phyloP scores from a whole-genome alignment of 2,888 invertebrate genomes.

The Nineta flava region DNA sequence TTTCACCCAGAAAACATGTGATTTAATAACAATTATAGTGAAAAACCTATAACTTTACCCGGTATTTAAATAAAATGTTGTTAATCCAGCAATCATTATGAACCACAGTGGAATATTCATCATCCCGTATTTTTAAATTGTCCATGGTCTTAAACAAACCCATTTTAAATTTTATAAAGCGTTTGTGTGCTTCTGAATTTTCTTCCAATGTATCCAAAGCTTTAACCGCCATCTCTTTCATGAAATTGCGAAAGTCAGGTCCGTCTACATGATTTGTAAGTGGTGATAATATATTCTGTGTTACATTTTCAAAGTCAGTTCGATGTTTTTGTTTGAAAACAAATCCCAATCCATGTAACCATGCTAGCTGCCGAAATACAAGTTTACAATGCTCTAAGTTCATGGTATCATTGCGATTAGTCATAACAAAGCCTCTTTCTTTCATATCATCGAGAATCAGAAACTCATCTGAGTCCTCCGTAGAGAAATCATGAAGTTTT shows the following conservation, averaged over 20 bases:
- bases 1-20: too few relatives aligned
- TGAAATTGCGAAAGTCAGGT: too few relatives aligned
- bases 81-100: conserved; percentile 22
- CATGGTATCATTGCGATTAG: neutral
- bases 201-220: neutral
- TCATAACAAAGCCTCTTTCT: conserved; percentile 1
- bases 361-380: conserved; percentile 1
- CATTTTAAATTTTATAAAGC: neutral
- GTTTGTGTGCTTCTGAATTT: neutral
- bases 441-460: conserved; percentile 2
- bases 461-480: neutral
- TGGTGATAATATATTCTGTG: neutral
- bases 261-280: too few relatives aligned
- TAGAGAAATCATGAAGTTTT: neutral
- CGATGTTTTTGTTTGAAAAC: neutral
- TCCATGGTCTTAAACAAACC: neutral
- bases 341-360: conserved; percentile 2
- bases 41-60: conserved; percentile 15
- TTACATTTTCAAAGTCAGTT: neutral
- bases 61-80: conserved; percentile 20
- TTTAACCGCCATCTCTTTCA: too few relatives aligned
- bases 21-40: too few relatives aligned
- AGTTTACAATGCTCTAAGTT: conserved; percentile 4
- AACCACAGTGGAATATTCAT: conserved; percentile 12
- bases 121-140: neutral